Conservation (phyloP, 2,113 vertebrate species). For the Ceratotherium simum region DNA sequence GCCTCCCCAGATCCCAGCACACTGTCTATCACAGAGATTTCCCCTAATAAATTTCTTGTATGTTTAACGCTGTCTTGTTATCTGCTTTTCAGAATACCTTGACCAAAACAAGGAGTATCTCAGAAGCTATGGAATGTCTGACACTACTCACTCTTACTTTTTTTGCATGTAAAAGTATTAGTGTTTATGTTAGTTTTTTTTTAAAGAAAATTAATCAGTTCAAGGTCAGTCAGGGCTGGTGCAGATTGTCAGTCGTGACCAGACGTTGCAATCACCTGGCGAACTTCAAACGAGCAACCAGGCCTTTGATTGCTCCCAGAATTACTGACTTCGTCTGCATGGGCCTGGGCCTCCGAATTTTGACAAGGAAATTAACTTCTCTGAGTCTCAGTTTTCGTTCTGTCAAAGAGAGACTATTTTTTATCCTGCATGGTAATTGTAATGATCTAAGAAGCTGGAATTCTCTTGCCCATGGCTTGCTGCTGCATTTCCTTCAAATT, state of each 20-base stretch:
- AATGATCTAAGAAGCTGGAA: no score
- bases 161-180: background rate
- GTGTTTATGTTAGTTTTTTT: background rate
- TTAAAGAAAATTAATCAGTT: background rate
- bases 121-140: background rate
- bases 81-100: background rate
- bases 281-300: background rate
- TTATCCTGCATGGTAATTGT: no score
- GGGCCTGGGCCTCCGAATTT: background rate
- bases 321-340: background rate
- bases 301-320: background rate
- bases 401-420: background rate
- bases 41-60: background rate
- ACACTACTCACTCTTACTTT: background rate
- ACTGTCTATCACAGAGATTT: background rate
- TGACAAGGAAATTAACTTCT: background rate
- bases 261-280: background rate
- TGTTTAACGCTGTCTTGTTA: background rate
- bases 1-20: background rate
- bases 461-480: background rate
- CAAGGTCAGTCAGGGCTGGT: background rate
- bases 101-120: background rate
- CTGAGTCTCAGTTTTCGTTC: background rate
- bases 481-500: background rate
- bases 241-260: no score